Evolutionary conservation across 1,140 invertebrate genomes (phyloP).

Genomic region (Procambarus clarkii): DNA sequence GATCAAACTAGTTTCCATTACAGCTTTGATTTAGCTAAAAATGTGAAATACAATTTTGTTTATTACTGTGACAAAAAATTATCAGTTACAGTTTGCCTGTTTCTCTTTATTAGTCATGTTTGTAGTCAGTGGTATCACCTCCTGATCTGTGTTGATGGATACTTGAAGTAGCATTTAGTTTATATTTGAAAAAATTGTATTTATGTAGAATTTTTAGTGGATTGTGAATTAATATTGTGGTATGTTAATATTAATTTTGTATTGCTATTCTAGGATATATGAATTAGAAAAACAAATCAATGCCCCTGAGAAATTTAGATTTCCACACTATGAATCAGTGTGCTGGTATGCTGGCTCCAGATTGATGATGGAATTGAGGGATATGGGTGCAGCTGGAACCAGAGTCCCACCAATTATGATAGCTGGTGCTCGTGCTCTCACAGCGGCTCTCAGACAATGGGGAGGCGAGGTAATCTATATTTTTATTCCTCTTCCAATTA

Average conservation of each 20-base stretch:
- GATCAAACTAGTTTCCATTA: too few relatives aligned
- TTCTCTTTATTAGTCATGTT: too few relatives aligned
- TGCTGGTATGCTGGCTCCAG: conserved; percentile 92
- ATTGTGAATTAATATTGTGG: too few relatives aligned
- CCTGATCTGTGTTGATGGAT: too few relatives aligned
- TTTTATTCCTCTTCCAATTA: neutral
- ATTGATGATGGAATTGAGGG: conserved; percentile 84
- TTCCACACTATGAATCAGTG: conserved; percentile 91
- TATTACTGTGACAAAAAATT: too few relatives aligned
- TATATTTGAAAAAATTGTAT: too few relatives aligned
- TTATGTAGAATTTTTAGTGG: too few relatives aligned
- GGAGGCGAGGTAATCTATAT: conserved; percentile 75
- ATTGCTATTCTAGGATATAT: conserved; percentile 83
- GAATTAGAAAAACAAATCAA: conserved; percentile 90
- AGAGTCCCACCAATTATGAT: conserved; percentile 81
- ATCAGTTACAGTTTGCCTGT: too few relatives aligned
- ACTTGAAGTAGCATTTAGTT: too few relatives aligned
- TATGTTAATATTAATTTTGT: neutral
- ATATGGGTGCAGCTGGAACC: conserved; percentile 81
- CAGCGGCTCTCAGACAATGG: conserved; percentile 83
- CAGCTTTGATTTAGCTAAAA: too few relatives aligned
- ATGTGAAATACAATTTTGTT: too few relatives aligned
- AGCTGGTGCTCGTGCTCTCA: conserved; percentile 80
- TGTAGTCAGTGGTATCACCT: too few relatives aligned
- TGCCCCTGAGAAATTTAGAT: conserved; percentile 88